These are phyloP conservation scores for Ramphastos sulfuratus DNA, from an alignment of 2,113 vertebrate genomes.

Conservation along the genomic window DNA sequence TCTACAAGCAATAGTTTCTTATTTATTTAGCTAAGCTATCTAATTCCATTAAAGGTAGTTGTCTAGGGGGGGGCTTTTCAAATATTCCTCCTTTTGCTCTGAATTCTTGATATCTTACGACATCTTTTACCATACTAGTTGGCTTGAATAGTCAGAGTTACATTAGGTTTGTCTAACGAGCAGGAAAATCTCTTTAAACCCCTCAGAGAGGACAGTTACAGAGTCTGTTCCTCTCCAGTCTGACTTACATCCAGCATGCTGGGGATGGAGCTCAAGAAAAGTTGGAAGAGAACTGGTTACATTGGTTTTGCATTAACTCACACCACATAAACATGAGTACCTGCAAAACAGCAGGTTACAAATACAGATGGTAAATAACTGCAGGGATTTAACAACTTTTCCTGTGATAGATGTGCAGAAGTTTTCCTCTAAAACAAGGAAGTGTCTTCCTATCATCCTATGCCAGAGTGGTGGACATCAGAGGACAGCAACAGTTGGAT, in stretches of 20 bases:
- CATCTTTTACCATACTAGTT: neutral
- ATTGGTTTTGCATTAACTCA: neutral
- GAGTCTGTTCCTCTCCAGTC: neutral
- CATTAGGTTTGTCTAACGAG: neutral
- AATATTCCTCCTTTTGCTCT: neutral
- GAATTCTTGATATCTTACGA: neutral
- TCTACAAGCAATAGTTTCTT: constrained; percentile 28
- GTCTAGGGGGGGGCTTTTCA: neutral
- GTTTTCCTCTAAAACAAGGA: neutral
- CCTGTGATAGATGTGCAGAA: neutral
- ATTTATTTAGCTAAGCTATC: constrained; percentile 61
- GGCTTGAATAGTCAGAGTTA: neutral
- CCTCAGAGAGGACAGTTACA: neutral
- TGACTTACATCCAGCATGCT: neutral
- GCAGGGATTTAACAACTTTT: neutral
- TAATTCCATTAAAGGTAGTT: constrained; percentile 53
- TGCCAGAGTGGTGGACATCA: neutral
- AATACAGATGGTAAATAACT: neutral
- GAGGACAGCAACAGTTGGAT: neutral
- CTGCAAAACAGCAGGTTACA: neutral
- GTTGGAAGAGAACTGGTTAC: neutral
- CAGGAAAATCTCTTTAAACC: neutral
- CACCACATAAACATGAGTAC: neutral
- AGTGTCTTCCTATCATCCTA: neutral
- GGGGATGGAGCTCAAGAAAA: neutral